phyloP scores from a whole-genome alignment of 2,113 vertebrate species.

The Hucho hucho region DNA sequence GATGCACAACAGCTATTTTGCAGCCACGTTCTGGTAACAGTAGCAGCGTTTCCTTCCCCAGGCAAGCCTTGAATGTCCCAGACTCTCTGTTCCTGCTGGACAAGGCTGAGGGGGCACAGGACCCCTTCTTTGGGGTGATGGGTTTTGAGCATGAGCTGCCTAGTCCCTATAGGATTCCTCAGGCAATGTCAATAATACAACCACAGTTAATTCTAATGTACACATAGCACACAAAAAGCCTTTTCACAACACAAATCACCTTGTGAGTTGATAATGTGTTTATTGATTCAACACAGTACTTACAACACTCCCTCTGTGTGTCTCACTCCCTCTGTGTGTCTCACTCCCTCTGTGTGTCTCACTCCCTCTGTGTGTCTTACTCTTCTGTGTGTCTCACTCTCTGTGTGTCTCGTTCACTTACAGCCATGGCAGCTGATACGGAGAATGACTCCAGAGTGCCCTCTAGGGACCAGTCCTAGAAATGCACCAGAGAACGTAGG shows the following conservation, averaged over 20 bases:
- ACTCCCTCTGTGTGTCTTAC: no score
- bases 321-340: no score
- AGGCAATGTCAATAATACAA: background rate
- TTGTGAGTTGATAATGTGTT: no score
- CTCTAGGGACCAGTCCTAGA: slow-evolving; percentile 33
- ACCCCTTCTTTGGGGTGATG: slow-evolving; percentile 71
- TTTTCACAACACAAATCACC: no score
- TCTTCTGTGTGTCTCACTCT: background rate
- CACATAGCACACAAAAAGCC: no score
- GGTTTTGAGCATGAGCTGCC: slow-evolving; percentile 25
- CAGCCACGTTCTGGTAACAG: no score
- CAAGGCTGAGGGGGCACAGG: slow-evolving; percentile 57
- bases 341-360: no score
- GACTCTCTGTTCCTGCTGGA: slow-evolving; percentile 55
- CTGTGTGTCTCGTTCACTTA: background rate
- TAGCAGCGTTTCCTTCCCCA: slow-evolving; percentile 30
- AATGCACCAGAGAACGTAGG: slow-evolving; percentile 27
- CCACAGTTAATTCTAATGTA: no score
- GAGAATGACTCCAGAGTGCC: slow-evolving; percentile 33
- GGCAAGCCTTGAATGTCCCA: slow-evolving; percentile 40
- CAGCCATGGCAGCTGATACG: slow-evolving; percentile 61
- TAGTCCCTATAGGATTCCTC: slow-evolving; percentile 42
- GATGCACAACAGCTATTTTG: no score
- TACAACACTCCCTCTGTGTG: background rate
- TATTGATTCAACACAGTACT: no score